A percentile compares a stretch with the other conserved stretches of the same genome.
phyloP scores from a whole-genome alignment of 2,797 vertebrate species.

The Hydrophis major region DNA sequence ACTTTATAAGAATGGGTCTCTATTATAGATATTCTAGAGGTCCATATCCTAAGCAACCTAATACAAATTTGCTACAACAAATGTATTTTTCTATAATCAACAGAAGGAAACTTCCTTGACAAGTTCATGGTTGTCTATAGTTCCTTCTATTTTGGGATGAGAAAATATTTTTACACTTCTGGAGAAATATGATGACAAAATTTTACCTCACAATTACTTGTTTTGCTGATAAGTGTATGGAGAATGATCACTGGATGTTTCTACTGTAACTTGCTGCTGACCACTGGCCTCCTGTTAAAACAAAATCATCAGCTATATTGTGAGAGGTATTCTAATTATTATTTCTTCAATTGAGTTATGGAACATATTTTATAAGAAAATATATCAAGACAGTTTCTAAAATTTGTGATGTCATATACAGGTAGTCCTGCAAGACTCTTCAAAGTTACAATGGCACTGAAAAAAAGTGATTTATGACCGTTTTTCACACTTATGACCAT shows the following conservation, averaged over 20 bases:
- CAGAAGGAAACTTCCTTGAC: neutral
- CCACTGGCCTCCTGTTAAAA: constrained; percentile 87
- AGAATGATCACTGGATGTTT: constrained; percentile 91
- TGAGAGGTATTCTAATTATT: constrained; percentile 34
- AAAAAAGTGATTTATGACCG: neutral
- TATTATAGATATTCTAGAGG: neutral
- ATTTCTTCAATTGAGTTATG: constrained; percentile 8
- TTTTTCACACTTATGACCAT: neutral
- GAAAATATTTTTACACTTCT: constrained; percentile 26
- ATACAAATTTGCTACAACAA: neutral
- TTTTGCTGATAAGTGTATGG: constrained; percentile 95
- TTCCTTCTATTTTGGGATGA: neutral
- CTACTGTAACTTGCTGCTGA: constrained; percentile 87
- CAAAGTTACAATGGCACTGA: neutral
- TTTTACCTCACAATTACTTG: constrained; percentile 90
- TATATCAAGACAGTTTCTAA: neutral
- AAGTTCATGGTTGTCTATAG: neutral
- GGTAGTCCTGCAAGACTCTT: neutral
- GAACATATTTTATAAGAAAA: neutral
- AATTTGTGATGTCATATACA: neutral
- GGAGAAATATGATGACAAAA: constrained; percentile 19
- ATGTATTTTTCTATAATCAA: neutral
- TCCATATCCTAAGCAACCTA: neutral
- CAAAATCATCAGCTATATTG: constrained; percentile 38
- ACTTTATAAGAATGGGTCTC: neutral